phyloP scores from a whole-genome alignment of 2,797 vertebrate species.

The Ptychobarbus kaznakovi region DNA sequence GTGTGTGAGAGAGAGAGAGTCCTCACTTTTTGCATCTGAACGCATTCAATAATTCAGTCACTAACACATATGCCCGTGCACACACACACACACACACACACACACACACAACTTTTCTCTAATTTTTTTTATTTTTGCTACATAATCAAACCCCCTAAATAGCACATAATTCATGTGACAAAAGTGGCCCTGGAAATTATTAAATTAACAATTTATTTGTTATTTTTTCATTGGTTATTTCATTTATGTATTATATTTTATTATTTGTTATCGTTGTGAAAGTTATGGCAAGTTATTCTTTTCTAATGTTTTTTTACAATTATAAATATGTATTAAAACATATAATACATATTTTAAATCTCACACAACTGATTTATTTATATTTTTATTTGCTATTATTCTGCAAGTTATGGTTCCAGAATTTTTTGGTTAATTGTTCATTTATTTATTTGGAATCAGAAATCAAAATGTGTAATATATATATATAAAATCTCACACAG shows the following conservation, averaged over 20 bases:
- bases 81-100: slow-evolving; percentile 1
- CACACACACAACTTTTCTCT: neutral
- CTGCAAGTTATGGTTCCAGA: neutral
- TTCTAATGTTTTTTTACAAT: neutral
- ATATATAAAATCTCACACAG: neutral
- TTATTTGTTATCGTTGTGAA: neutral
- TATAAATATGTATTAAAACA: neutral
- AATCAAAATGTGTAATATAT: neutral
- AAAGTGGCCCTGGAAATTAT: neutral
- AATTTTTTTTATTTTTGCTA: neutral
- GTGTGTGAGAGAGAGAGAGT: neutral
- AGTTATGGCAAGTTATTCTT: neutral
- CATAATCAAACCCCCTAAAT: neutral
- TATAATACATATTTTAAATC: neutral
- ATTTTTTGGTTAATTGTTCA: neutral
- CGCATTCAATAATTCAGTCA: neutral
- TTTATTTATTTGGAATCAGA: neutral
- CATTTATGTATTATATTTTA: neutral
- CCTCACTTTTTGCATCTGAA: neutral
- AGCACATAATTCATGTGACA: neutral
- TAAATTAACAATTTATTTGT: neutral
- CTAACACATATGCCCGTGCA: neutral
- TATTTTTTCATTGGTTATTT: neutral
- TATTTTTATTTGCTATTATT: neutral
- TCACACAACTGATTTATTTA: neutral